Evolutionary conservation across 2,888 invertebrate species (phyloP).

Genomic region (Hyposoter didymator): DNA sequence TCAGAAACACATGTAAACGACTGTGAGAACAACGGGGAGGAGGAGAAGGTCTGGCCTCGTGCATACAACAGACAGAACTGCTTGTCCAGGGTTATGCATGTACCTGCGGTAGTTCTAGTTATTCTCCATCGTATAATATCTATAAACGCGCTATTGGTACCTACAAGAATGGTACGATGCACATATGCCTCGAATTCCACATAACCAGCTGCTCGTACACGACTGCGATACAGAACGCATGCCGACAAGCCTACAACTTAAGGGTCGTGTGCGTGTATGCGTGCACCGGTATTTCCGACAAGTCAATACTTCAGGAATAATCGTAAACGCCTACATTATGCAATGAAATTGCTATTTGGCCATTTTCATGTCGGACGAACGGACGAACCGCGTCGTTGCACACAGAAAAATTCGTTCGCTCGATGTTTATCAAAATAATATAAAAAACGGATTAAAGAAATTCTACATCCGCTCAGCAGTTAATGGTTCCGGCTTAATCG

Average conservation of each 20-base stretch:
- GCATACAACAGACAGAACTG: constrained; percentile 15
- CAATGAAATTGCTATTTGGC: constrained; percentile 22
- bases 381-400: background rate
- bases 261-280: background rate
- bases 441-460: background rate
- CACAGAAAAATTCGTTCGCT: background rate
- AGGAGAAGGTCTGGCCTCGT: constrained; percentile 9
- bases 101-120: constrained; percentile 49
- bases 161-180: constrained; percentile 46
- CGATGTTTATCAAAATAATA: background rate
- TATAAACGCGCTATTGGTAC: constrained; percentile 45
- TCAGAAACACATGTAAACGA: constrained; percentile 79
- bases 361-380: constrained; percentile 1
- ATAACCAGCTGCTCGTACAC: constrained; percentile 50
- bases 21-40: constrained; percentile 46
- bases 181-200: constrained; percentile 43
- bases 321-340: background rate
- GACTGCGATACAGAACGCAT: constrained; percentile 59
- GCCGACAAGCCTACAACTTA: constrained; percentile 25
- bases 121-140: constrained; percentile 52
- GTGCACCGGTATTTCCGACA: constrained; percentile 26
- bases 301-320: constrained; percentile 25
- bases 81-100: constrained; percentile 49
- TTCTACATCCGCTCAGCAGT: background rate
- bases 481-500: background rate